phyloP scores from a whole-genome alignment of 2,113 vertebrate genomes.

The Malaclemys terrapin region DNA sequence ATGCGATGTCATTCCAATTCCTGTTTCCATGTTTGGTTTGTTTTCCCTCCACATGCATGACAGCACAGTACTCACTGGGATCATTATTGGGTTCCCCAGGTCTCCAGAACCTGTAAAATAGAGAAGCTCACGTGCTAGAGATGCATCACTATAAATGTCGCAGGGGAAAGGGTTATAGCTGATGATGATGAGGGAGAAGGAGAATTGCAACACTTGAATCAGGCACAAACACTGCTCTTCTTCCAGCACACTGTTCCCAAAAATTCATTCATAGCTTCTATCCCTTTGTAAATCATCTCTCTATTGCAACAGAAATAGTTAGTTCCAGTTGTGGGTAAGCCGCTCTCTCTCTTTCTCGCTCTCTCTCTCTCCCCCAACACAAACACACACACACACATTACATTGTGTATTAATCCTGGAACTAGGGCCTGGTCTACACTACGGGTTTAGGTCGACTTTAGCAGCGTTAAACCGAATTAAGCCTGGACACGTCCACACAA shows the following conservation, averaged over 20 bases:
- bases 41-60: not conserved
- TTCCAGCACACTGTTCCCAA: not conserved
- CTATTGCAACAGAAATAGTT: not conserved
- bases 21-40: not conserved
- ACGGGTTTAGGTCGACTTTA: too few relatives aligned
- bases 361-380: too few relatives aligned
- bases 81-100: not conserved
- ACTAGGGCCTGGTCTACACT: too few relatives aligned
- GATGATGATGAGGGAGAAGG: not conserved
- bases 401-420: too few relatives aligned
- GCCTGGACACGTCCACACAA: too few relatives aligned
- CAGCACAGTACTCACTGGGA: not conserved
- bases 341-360: not conserved
- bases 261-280: not conserved
- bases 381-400: too few relatives aligned
- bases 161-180: not conserved
- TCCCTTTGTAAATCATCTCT: not conserved
- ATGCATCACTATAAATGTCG: not conserved
- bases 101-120: not conserved
- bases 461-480: too few relatives aligned
- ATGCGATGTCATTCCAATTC: not conserved
- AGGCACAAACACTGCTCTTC: not conserved
- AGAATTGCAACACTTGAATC: not conserved
- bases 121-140: not conserved
- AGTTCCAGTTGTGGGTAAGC: not conserved